Base-by-base conservation (phyloP, 2,888 invertebrate species). In the Sminthurides aquaticus region DNA sequence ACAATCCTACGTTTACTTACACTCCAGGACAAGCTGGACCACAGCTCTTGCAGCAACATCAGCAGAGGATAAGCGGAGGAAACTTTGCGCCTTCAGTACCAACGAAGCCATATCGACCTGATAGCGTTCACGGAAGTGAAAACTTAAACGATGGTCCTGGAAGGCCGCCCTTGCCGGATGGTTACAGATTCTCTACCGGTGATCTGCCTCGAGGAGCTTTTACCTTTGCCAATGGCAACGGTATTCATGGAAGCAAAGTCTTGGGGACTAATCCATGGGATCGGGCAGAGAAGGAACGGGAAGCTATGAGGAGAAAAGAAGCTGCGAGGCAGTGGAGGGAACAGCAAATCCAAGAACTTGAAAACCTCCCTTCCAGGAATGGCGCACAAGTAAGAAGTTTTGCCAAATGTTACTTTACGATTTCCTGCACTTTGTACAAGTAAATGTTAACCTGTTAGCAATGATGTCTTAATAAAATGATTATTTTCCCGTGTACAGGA, bases 241-340 rank as follows among this genome's bases (percentile, higher is more conserved):
- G 59, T 49, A 2, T 56, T 25, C 3, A 11, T 49, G 64, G 64
- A 3, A 60, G 54, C 29, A 49, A 63, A 76, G 80, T 66, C 80
- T 80, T 77, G 66, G 67, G 68, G 28, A 79, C 86, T 75, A 91
- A 90, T 82, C 93, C 94, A 1, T 95, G 95, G 95, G 91, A 93
- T 76, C 83, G 93, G 27, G 95, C 95, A 81, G 93, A 93, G 78
- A 86, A 89, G 75, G 95, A 95, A 81, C 87, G 88, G 2, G 74
- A 74, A 65, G 71, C 70, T 27, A 61, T 87, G 74, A 82, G 86
- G 60, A 82, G 89, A 64, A 81, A 88, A 67, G 88, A 88, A 76
- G 88, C 88, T n/a, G 85, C 87, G 1, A 82, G 87, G 43, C 85
- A 86, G 59, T 86, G 86, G 86, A 86, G 94, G 60, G 94, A 95